Conservation (phyloP, 2,888 invertebrate species). For the Drosophila tanythrix region DNA sequence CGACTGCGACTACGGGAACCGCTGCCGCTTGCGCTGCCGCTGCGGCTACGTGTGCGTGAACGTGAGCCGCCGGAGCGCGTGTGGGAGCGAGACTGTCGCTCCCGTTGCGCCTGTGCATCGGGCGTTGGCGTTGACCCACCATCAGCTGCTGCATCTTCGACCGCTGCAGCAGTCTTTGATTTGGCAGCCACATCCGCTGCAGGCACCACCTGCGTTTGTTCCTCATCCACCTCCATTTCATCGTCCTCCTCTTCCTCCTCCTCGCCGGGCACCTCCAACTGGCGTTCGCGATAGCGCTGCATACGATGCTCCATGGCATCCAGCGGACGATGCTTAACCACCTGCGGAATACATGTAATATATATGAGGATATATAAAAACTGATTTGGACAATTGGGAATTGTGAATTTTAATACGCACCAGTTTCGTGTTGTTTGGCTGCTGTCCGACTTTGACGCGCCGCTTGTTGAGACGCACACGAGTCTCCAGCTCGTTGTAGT, state of each 20-base stretch:
- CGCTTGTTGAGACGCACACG: constrained; percentile 97
- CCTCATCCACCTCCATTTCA: constrained; percentile 85
- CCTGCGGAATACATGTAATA: constrained; percentile 38
- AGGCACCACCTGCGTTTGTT: constrained; percentile 13
- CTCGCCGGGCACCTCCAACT: constrained; percentile 93
- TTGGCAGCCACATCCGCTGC: constrained; percentile 5
- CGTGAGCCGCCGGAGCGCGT: constrained; percentile 62
- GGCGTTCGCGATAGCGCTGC: constrained; percentile 93
- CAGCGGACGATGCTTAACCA: constrained; percentile 94
- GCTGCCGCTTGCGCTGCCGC: constrained; percentile 47
- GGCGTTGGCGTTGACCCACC: constrained; percentile 38
- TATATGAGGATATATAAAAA: not conserved
- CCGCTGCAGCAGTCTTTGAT: constrained; percentile 13
- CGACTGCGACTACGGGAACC: constrained; percentile 60
- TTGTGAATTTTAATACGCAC: constrained; percentile 84
- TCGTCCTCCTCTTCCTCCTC: constrained; percentile 89
- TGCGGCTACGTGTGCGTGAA: constrained; percentile 64
- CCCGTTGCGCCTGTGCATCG: constrained; percentile 71
- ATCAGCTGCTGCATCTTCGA: constrained; percentile 1
- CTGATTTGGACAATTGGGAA: not conserved
- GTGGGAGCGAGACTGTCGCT: constrained; percentile 79
- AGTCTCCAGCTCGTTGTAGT: constrained; percentile 97
- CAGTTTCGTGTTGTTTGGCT: constrained; percentile 86
- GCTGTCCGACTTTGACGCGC: constrained; percentile 90
- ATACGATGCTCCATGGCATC: constrained; percentile 94